These are phyloP conservation scores for Hyaena hyaena DNA, from an alignment of 2,113 vertebrate genomes.

Conservation along the genomic window DNA sequence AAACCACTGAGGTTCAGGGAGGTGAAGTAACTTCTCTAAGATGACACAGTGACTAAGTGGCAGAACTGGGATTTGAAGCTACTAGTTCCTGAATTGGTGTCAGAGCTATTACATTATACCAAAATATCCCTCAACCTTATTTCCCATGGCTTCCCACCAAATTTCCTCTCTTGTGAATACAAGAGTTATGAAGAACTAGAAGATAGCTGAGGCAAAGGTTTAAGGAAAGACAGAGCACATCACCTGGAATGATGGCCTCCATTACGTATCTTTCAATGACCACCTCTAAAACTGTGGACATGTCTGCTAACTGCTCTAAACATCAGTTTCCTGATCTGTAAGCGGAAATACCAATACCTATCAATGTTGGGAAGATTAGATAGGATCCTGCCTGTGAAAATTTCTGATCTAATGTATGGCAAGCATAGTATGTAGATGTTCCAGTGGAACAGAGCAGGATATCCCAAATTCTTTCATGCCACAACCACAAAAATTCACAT, in stretches of 20 bases:
- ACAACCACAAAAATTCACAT: not conserved
- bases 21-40: not conserved
- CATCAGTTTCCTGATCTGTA: not conserved
- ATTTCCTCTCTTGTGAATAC: not conserved
- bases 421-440: not conserved
- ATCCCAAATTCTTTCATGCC: not conserved
- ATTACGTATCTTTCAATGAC: not conserved
- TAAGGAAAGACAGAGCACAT: not conserved
- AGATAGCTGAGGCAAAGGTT: not conserved
- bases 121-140: not conserved
- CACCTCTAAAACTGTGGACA: not conserved
- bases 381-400: not conserved
- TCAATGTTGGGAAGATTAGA: not conserved
- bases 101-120: not conserved
- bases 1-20: not conserved
- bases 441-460: not conserved
- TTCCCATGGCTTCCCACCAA: not conserved
- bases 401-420: not conserved
- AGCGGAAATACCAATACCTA: not conserved
- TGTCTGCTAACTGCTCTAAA: not conserved
- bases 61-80: not conserved
- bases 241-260: not conserved
- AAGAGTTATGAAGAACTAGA: not conserved
- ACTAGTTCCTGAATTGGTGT: not conserved
- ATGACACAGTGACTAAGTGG: not conserved